Percentiles rank a stretch among this genome's conserved stretches.
These are phyloP conservation scores for Spodoptera exigua DNA, from an alignment of 2,888 invertebrate species.

Conservation along the genomic window DNA sequence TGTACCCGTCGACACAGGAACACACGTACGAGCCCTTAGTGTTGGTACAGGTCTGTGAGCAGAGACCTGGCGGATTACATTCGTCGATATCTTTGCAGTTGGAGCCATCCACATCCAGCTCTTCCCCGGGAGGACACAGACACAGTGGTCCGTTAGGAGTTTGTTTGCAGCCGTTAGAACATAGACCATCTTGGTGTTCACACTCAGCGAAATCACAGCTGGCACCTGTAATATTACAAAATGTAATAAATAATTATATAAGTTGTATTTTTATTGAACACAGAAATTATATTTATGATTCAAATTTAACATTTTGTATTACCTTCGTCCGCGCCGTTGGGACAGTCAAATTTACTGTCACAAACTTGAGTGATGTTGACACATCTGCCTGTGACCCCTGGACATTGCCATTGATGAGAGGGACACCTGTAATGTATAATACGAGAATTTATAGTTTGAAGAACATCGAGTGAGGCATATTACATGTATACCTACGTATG, in stretches of 20 bases:
- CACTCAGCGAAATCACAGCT: conserved; percentile 96
- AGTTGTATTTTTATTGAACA: no score
- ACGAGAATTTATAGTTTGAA: neutral
- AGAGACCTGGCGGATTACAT: conserved; percentile 95
- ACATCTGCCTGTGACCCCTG: conserved; percentile 94
- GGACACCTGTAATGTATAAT: conserved; percentile 89
- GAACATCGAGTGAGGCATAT: neutral
- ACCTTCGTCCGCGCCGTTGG: conserved; percentile 98
- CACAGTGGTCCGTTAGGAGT: conserved; percentile 97
- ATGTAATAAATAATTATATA: no score
- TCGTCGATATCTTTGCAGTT: conserved; percentile 95
- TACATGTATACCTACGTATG: no score
- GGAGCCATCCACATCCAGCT: conserved; percentile 91
- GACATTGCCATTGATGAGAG: conserved; percentile 95
- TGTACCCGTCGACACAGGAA: conserved; percentile 95
- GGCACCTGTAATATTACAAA: conserved; percentile 78
- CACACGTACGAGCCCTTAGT: conserved; percentile 97
- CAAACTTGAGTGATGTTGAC: conserved; percentile 97
- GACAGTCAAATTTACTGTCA: conserved; percentile 96
- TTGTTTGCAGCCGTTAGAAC: conserved; percentile 95
- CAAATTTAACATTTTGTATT: conserved; percentile 18
- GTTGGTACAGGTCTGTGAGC: conserved; percentile 97
- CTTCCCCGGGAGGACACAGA: conserved; percentile 96
- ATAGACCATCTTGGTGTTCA: conserved; percentile 92
- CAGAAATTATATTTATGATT: neutral